Percentiles rank a stretch among this genome's conserved stretches.
These are phyloP conservation scores for Salticus scenicus DNA, from an alignment of 2,888 invertebrate genomes.

Conservation along the genomic window DNA sequence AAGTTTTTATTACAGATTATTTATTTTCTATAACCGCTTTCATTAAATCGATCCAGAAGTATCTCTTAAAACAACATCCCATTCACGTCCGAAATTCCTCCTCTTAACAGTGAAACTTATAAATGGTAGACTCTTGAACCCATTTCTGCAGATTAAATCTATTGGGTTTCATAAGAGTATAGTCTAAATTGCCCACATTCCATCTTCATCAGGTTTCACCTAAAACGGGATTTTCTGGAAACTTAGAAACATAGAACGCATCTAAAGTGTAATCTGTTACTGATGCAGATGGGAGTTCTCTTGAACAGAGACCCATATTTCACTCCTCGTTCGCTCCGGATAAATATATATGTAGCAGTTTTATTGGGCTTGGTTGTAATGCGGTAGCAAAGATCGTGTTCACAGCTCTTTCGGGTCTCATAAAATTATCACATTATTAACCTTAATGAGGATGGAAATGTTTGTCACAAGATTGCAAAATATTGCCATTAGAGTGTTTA, in stretches of 20 bases:
- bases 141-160: neutral
- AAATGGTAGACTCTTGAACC: neutral
- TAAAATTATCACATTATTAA: too few species aligned
- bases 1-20: too few species aligned
- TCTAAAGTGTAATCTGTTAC: constrained; percentile 36
- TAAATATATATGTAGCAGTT: neutral
- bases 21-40: too few species aligned
- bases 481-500: too few species aligned
- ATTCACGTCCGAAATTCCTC: too few species aligned
- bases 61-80: too few species aligned
- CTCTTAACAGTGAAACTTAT: too few species aligned
- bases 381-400: too few species aligned
- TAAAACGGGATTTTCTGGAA: neutral
- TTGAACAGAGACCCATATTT: neutral
- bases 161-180: neutral
- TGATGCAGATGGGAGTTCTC: constrained; percentile 10
- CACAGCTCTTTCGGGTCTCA: too few species aligned
- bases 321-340: neutral
- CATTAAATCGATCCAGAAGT: too few species aligned
- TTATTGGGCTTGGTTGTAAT: neutral
- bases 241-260: constrained; percentile 24
- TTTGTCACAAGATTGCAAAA: too few species aligned
- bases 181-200: neutral
- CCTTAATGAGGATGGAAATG: too few species aligned
- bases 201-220: constrained; percentile 39